Evolutionary conservation across 2,113 vertebrate species (phyloP).

Genomic region (Poeciliopsis prolifica): DNA sequence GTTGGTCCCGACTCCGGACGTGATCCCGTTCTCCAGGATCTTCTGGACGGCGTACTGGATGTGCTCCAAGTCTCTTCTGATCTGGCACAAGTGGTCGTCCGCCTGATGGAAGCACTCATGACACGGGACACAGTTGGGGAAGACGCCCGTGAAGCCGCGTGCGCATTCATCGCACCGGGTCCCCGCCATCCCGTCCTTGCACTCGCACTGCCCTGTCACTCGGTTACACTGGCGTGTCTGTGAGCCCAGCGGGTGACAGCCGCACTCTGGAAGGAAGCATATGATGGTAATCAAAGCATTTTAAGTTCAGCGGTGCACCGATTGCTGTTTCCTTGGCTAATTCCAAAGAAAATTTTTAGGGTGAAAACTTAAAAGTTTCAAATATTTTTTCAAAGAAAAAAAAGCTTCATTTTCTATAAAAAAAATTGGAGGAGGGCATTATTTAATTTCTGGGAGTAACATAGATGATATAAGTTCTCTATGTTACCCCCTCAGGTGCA

Average conservation of each 20-base stretch:
- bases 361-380: too few species aligned
- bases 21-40: slow-evolving; percentile 69
- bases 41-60: slow-evolving; percentile 55
- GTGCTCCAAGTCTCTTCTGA: slow-evolving; percentile 69
- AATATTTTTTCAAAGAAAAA: too few species aligned
- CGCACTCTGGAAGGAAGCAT: slow-evolving; percentile 77
- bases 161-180: slow-evolving; percentile 80
- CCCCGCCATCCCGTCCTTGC: slow-evolving; percentile 76
- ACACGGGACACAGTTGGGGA: slow-evolving; percentile 81
- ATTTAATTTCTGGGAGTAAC: too few species aligned
- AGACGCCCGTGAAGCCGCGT: slow-evolving; percentile 81
- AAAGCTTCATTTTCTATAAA: too few species aligned
- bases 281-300: neutral
- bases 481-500: slow-evolving; percentile 27
- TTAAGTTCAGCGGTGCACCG: neutral
- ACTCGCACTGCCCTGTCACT: slow-evolving; percentile 78
- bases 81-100: slow-evolving; percentile 75
- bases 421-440: too few species aligned
- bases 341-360: too few species aligned
- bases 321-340: too few species aligned
- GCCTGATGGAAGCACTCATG: slow-evolving; percentile 88
- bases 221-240: slow-evolving; percentile 81
- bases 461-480: too few species aligned
- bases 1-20: slow-evolving; percentile 47
- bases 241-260: slow-evolving; percentile 79